A percentile compares a stretch with the other conserved stretches of the same genome.
phyloP scores from a whole-genome alignment of 2,113 vertebrate species.

The Columba livia region DNA sequence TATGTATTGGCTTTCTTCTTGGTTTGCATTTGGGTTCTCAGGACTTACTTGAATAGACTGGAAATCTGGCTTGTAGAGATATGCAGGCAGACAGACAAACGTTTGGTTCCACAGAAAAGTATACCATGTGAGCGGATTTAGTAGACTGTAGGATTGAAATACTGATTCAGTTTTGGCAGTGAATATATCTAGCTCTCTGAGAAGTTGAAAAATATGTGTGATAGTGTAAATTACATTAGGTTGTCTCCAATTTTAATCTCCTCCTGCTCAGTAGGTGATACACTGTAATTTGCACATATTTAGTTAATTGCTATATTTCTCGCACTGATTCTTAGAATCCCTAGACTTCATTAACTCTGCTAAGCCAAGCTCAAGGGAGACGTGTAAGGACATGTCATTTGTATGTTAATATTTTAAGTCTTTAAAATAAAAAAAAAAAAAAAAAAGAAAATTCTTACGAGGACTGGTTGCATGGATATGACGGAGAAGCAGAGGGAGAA shows the following conservation, averaged over 20 bases:
- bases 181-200: background rate
- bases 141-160: background rate
- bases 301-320: conserved; percentile 11
- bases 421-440: background rate
- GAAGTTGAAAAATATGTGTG: background rate
- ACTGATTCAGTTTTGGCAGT: background rate
- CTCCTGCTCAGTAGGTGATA: background rate
- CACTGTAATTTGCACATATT: background rate
- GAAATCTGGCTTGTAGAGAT: background rate
- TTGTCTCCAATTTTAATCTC: background rate
- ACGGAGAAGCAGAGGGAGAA: background rate
- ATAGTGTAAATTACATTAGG: background rate
- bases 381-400: background rate
- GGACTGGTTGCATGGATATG: background rate
- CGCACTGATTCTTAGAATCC: background rate
- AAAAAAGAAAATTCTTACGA: background rate
- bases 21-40: background rate
- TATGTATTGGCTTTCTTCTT: background rate
- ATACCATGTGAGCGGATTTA: background rate
- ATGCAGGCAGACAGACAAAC: background rate
- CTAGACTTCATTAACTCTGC: background rate
- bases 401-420: background rate
- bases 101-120: background rate
- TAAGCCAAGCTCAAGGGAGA: background rate
- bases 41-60: background rate